Evolutionary conservation across 2,797 vertebrate species (phyloP), one percentile per base, ranked within the genome.

Genomic region (Acipenser ruthenus): DNA sequence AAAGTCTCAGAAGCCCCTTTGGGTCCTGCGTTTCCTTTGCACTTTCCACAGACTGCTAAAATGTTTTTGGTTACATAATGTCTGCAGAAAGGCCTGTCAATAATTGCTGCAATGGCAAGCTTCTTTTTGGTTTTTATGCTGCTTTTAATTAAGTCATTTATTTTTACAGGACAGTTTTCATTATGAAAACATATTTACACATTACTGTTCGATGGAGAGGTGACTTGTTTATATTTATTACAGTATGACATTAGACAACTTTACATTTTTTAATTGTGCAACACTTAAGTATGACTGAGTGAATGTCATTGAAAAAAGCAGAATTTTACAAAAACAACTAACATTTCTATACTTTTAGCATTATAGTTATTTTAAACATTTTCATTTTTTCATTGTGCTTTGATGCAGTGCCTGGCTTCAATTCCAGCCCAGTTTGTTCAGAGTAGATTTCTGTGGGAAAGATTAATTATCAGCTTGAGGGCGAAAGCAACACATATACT

Each of bases 401-500:
- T 37, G 5, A 37, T 37, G 5, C 37, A 37, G 37, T 37, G 4
- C 37, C 37, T 37, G 5, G 37, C 37, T 37, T 37, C 37, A 37
- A 37, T 37, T 37, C 37, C 37, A 37, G 5, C 37, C 37, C 5
- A 37, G 37, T 37, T 37, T 37, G 69, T 72, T 70, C 70, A 61
- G 68, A 79, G 75, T 77, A 80, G 74, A 65, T 82, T 83, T 84
- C 69, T 75, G 65, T 78, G 76, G 76, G 69, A 79, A 79, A 79
- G 76, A 78, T 82, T 83, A 78, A 84, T 83, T 74, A 83, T 85
- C 71, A 77, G 75, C 71, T 82, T 73, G 8, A 37, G 79, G 86
- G 74, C 75, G 83, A 88, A 88, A 73, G 83, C 75, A 84, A 76
- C 72, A 74, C 71, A 86, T 72, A 76, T 80, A 80, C 73, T 84